Evolutionary conservation across 2,113 vertebrate species (phyloP).

Genomic region (Hippocampus abdominalis): DNA sequence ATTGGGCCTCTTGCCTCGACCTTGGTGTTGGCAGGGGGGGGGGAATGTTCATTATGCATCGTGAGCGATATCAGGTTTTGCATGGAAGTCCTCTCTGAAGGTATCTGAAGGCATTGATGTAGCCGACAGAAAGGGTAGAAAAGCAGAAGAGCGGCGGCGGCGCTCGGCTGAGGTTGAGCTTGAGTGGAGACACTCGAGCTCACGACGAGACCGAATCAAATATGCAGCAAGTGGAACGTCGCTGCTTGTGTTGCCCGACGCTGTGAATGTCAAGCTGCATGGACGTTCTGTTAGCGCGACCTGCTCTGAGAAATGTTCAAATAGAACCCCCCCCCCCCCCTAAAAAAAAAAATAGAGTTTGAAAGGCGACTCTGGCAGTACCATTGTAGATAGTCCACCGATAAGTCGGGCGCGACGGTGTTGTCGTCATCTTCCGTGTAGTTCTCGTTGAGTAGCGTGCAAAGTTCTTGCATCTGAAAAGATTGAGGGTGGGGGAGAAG

Average conservation of each 20-base stretch:
- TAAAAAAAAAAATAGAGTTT: not conserved
- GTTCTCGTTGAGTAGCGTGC: conserved; percentile 89
- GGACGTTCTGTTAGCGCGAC: not conserved
- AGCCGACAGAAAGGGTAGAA: conserved; percentile 12
- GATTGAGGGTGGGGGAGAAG: not conserved
- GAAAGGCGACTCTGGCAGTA: conserved; percentile 60
- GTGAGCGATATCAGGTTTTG: conserved; percentile 38
- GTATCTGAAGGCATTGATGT: conserved; percentile 11
- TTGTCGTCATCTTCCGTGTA: conserved; percentile 95
- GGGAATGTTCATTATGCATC: conserved; percentile 29
- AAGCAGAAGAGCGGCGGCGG: not conserved
- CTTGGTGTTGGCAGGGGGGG: conserved; percentile 9
- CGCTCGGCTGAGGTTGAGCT: not conserved
- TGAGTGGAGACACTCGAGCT: not conserved
- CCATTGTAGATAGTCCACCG: conserved; percentile 88
- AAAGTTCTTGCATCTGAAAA: conserved; percentile 85
- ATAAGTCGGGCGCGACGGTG: conserved; percentile 86
- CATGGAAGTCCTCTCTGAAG: conserved; percentile 24
- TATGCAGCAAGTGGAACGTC: not conserved
- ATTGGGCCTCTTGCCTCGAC: conserved; percentile 2
- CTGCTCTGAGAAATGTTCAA: not conserved
- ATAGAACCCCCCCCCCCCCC: not conserved
- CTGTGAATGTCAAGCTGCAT: not conserved
- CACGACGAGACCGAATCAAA: not conserved
- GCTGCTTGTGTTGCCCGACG: not conserved